phyloP scores from a whole-genome alignment of 1,140 invertebrate genomes.

The Panagrolaimus sp. region DNA sequence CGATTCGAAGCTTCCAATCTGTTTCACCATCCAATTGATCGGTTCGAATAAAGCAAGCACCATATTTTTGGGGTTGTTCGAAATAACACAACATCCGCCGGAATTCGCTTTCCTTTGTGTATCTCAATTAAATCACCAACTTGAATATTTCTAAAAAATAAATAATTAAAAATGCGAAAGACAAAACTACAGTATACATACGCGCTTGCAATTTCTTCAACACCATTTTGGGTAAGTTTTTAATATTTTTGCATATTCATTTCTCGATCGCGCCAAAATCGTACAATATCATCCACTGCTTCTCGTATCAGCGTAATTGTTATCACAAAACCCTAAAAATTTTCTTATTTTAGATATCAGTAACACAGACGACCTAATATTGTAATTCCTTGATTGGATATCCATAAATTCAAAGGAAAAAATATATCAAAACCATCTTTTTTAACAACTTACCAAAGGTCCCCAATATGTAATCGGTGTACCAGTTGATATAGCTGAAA shows the following conservation, averaged over 20 bases:
- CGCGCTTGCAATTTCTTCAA: conserved; percentile 65
- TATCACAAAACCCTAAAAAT: conserved; percentile 80
- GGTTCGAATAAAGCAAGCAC: conserved; percentile 93
- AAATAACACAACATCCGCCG: conserved; percentile 90
- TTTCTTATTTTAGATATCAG: too few relatives aligned
- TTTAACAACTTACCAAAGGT: too few relatives aligned
- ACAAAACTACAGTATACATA: conserved; percentile 62
- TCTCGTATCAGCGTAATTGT: conserved; percentile 90
- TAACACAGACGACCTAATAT: too few relatives aligned
- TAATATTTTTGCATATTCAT: conserved; percentile 80
- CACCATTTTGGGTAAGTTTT: conserved; percentile 65
- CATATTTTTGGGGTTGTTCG: conserved; percentile 87
- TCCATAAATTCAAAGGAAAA: too few relatives aligned
- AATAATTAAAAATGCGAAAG: conserved; percentile 60
- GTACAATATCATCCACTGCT: conserved; percentile 86
- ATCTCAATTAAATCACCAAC: conserved; percentile 59
- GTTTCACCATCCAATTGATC: conserved; percentile 98
- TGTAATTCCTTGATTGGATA: too few relatives aligned
- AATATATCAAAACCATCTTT: too few relatives aligned
- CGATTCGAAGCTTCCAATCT: conserved; percentile 94
- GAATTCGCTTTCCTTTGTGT: conserved; percentile 77
- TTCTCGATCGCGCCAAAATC: conserved; percentile 84
- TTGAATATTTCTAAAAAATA: conserved; percentile 49
- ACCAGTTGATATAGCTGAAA: too few relatives aligned
- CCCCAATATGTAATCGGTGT: too few relatives aligned